Evolutionary conservation across 2,888 invertebrate species (phyloP).

Genomic region (Clostera curtula): DNA sequence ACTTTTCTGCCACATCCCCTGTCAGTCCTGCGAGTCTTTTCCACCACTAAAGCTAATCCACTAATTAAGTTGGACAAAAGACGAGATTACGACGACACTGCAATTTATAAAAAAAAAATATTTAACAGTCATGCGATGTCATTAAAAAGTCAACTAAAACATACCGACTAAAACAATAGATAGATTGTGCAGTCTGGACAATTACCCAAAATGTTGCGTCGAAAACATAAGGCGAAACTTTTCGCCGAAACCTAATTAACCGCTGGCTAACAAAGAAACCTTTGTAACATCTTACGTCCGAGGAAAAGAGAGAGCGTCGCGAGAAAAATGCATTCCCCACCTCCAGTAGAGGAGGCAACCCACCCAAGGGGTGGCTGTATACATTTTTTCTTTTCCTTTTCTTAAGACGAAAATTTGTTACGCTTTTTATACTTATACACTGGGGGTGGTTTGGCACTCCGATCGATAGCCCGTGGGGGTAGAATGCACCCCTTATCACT

Average conservation of each 20-base stretch:
- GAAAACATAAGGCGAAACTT: too few species aligned
- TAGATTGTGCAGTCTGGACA: too few species aligned
- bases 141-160: too few species aligned
- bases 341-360: conserved; percentile 23
- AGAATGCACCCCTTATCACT: conserved; percentile 43
- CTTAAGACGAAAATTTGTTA: conserved; percentile 76
- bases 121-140: too few species aligned
- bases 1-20: too few species aligned
- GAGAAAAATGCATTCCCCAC: conserved; percentile 61
- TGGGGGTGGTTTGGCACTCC: conserved; percentile 42
- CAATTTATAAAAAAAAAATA: too few species aligned
- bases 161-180: too few species aligned
- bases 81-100: too few species aligned
- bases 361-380: conserved; percentile 58
- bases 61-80: too few species aligned
- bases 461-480: conserved; percentile 57
- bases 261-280: conserved; percentile 56
- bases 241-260: conserved; percentile 60
- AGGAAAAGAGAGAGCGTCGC: conserved; percentile 48
- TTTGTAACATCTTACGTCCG: conserved; percentile 68
- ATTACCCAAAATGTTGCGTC: too few species aligned
- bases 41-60: too few species aligned
- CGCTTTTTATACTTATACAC: conserved; percentile 72
- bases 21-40: too few species aligned
- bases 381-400: conserved; percentile 75